Base-by-base conservation (phyloP, 30 jellyfish, hydroid and myxozoan species). In the Hydractinia echinata region DNA sequence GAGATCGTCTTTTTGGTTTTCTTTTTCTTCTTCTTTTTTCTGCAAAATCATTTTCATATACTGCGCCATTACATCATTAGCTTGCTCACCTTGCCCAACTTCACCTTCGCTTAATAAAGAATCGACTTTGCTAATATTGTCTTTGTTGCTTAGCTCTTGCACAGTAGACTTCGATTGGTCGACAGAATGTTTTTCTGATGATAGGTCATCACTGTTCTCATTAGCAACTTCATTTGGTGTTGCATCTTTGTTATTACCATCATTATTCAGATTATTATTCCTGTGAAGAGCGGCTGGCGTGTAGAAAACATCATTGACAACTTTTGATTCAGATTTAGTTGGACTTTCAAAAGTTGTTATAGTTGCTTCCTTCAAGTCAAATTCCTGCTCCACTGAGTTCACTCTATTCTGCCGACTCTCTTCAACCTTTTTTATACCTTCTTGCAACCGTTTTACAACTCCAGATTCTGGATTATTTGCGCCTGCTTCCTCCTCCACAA, bases 261-360 rank as follows among this genome's bases (percentile, higher is more conserved):
- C 19, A 16, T 58, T 58, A 58, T 16, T 16, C 19, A 13, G 39
- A 5, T 64, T 64, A 44, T 6, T 13, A n/a, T 64, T 64, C 18
- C 2, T 13, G 4, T 64, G 51, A 13, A 2, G 2, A 30, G 44
- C 44, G 44, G 74, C 74, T 7, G 74, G 74, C 7, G 83, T 74
- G 54, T 16, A 13, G 21, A 74, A 74, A 4, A 50, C 66, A 74
- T 74, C 72, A 7, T 19, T 10, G 58, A 11, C 83, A 5, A 15
- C 66, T 74, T 74, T 74, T 13, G 13, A 44, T 30, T 19, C 20
- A 48, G 13, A n/a, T 77, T 51, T 77, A 51, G 18, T 30, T 4
- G 85, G 85, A 60, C 85, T 77, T 5, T 77, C 85, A 30, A 77
- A 77, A 54, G 85, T 77, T 77, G 79, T 50, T 9, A 77, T 77